Base-by-base conservation (phyloP, 2,888 invertebrate species). In the Myopa testacea region DNA sequence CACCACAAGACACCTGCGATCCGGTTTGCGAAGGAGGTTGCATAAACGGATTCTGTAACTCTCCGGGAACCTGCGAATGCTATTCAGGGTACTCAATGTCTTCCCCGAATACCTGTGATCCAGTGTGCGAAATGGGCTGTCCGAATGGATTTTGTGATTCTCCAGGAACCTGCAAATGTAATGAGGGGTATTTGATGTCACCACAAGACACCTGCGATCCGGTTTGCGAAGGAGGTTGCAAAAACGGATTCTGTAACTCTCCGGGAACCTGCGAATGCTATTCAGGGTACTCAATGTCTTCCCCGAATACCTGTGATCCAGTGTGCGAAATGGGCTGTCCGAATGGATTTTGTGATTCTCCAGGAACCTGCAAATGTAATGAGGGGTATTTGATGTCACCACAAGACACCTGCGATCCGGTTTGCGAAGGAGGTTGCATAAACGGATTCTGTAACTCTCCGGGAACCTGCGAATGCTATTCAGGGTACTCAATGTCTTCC, bases 91-190 rank as follows among this genome's bases (percentile, higher is more conserved):
- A 40, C 37, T 12, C 50, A 7, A 52, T 38, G 16, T 19, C 75
- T 3, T 19, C 16, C 0, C 7, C 16, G 4, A 74, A 60, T 8
- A 6, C 34, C 7, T 76, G 78, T 40, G 73, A 78, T n/a, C 81
- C 81, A 12, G 79, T 85, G 76, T 90, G 90, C 78, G 77, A 80
- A 10, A n/a, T 4, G 0, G 93, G 93, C 0, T 94, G 94, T 83
- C 88, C 89, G 0, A 94, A 94, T 84, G 94, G 94, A 0, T 88
- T 91, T 8, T 94, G 94, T 81, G 91, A 93, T 0, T 91, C 91
- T 0, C 94, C 94, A 0, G 92, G 93, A 86, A 90, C 92, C 82
- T 94, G 94, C 83, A 90, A 93, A 70, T 94, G 94, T 82, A 92
- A 93, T 81, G 88, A 90, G 5, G 94, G 94, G 0, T 94, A 90